These are phyloP conservation scores for Protaetia brevitarsis DNA, from an alignment of 1,140 invertebrate genomes.

Conservation along the genomic window DNA sequence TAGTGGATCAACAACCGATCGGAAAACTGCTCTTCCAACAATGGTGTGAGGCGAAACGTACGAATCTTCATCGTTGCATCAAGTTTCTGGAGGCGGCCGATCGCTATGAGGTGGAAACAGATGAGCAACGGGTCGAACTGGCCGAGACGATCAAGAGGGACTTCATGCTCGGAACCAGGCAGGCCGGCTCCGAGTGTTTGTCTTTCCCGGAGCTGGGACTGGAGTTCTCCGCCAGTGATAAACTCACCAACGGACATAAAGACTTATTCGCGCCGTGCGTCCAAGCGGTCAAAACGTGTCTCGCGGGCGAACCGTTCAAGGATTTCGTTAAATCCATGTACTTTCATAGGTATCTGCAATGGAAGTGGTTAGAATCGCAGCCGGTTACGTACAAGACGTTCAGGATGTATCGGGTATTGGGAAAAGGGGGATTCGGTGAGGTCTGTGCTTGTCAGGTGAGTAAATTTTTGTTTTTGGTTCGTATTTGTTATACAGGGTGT, in stretches of 20 bases:
- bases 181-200: conserved; percentile 33
- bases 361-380: conserved; percentile 97
- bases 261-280: conserved; percentile 86
- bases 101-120: conserved; percentile 89
- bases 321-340: conserved; percentile 95
- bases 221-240: conserved; percentile 36
- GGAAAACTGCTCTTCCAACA: conserved; percentile 90
- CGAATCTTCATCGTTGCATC: conserved; percentile 83
- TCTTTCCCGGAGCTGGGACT: conserved; percentile 35
- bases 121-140: conserved; percentile 77
- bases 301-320: conserved; percentile 88
- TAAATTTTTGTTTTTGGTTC: background rate
- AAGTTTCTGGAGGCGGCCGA: conserved; percentile 88
- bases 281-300: conserved; percentile 82
- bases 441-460: conserved; percentile 94
- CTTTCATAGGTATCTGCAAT: conserved; percentile 97
- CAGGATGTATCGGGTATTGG: conserved; percentile 96
- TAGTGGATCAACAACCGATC: conserved; percentile 98
- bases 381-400: conserved; percentile 98
- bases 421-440: conserved; percentile 98
- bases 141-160: conserved; percentile 61
- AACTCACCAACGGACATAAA: conserved; percentile 59
- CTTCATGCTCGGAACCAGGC: conserved; percentile 38
- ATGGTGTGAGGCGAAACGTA: conserved; percentile 86
- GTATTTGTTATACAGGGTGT: too few relatives aligned